phyloP scores from a whole-genome alignment of 1,140 invertebrate genomes.

The Pseudomyrmex concolor region DNA sequence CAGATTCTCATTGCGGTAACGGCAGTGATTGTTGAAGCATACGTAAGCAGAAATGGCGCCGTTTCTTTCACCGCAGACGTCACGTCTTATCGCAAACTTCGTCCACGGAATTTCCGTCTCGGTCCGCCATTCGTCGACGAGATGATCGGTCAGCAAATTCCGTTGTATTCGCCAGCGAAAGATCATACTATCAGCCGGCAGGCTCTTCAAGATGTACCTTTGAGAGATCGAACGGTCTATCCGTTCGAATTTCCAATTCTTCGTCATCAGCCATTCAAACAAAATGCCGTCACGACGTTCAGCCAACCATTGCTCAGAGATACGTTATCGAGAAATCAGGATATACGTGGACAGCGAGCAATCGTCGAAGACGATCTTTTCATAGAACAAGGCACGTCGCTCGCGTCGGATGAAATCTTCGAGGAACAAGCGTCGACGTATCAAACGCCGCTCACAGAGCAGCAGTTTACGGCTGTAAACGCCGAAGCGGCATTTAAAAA shows the following conservation, averaged over 20 bases:
- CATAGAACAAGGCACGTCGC: background rate
- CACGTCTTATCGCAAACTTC: slow-evolving; percentile 29
- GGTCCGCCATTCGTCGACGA: slow-evolving; percentile 25
- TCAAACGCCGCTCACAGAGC: slow-evolving; percentile 14
- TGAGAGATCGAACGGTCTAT: slow-evolving; percentile 1
- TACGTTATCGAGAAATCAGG: slow-evolving; percentile 34
- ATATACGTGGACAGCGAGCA: background rate
- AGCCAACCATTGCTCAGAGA: slow-evolving; percentile 51
- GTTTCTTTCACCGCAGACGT: slow-evolving; percentile 25
- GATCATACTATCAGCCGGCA: background rate
- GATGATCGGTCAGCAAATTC: slow-evolving; percentile 1
- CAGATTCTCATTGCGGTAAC: slow-evolving; percentile 73
- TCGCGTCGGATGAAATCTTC: slow-evolving; percentile 13
- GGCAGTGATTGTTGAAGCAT: slow-evolving; percentile 64
- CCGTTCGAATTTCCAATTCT: background rate
- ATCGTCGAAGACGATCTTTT: slow-evolving; percentile 23
- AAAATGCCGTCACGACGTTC: slow-evolving; percentile 25
- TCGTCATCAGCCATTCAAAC: slow-evolving; percentile 36
- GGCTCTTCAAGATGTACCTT: background rate
- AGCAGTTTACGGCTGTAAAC: background rate
- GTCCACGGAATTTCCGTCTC: background rate
- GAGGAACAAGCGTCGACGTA: slow-evolving; percentile 14
- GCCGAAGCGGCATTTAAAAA: background rate
- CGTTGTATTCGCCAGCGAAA: background rate
- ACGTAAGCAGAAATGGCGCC: slow-evolving; percentile 48